phyloP scores from a whole-genome alignment of 2,888 invertebrate species.

The Podabrus alpinus region DNA sequence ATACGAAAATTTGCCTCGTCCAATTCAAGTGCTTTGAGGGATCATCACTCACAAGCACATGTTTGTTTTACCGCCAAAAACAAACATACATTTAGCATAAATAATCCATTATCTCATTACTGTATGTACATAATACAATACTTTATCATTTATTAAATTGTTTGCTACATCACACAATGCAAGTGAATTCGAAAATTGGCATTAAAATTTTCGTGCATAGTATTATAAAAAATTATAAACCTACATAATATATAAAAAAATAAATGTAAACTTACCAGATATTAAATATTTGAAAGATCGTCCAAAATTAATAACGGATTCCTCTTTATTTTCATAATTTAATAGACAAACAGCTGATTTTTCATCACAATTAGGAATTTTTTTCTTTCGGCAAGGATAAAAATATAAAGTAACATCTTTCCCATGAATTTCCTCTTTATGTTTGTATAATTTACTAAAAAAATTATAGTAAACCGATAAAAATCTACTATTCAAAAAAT shows the following conservation, averaged over 20 bases:
- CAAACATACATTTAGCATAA: too few relatives aligned
- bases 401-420: background rate
- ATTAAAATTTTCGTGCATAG: too few relatives aligned
- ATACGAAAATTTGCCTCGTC: too few relatives aligned
- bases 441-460: background rate
- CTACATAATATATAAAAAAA: background rate
- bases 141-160: too few relatives aligned
- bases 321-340: background rate
- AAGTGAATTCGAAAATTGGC: too few relatives aligned
- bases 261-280: background rate
- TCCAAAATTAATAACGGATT: constrained; percentile 11
- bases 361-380: background rate
- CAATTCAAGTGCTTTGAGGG: too few relatives aligned
- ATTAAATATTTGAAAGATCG: constrained; percentile 2
- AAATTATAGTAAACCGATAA: background rate
- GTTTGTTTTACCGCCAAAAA: too few relatives aligned
- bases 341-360: constrained; percentile 3
- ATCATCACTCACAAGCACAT: too few relatives aligned
- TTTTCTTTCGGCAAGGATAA: constrained; percentile 5
- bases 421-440: background rate
- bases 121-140: too few relatives aligned
- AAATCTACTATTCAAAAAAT: background rate
- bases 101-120: too few relatives aligned
- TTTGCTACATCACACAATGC: too few relatives aligned
- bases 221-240: too few relatives aligned